Conservation (phyloP, 2,888 invertebrate genomes). For the Ectobius pallidus region DNA sequence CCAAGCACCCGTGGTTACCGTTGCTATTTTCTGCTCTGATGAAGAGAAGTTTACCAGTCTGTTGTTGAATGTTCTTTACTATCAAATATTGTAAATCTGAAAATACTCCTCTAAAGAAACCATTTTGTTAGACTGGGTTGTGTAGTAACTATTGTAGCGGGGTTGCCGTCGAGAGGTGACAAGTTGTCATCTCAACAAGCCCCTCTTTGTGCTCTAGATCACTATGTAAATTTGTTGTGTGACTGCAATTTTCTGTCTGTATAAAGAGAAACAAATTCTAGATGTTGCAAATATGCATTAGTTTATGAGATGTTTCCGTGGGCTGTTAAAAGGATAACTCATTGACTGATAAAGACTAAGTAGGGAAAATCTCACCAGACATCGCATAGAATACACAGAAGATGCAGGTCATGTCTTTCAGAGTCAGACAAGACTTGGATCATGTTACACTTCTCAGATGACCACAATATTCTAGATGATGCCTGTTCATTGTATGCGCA, state of each 20-base stretch:
- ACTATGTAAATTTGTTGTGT: slow-evolving; percentile 47
- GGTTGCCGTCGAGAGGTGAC: slow-evolving; percentile 35
- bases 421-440: slow-evolving; percentile 33
- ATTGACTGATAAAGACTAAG: slow-evolving; percentile 45
- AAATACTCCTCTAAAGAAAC: slow-evolving; percentile 43
- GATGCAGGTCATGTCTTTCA: slow-evolving; percentile 37
- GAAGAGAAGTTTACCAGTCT: slow-evolving; percentile 40
- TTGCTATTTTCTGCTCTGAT: slow-evolving; percentile 43
- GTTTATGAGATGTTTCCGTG: slow-evolving; percentile 48
- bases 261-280: slow-evolving; percentile 45
- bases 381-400: slow-evolving; percentile 44
- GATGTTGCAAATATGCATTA: slow-evolving; percentile 51
- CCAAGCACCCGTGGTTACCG: slow-evolving; percentile 41
- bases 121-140: slow-evolving; percentile 42
- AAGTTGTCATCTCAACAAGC: neutral
- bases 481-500: slow-evolving; percentile 16
- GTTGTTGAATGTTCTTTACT: slow-evolving; percentile 46
- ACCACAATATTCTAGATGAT: slow-evolving; percentile 34
- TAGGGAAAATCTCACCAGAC: slow-evolving; percentile 42
- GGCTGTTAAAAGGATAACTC: slow-evolving; percentile 47
- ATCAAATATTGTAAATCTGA: slow-evolving; percentile 42
- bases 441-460: slow-evolving; percentile 34
- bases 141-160: slow-evolving; percentile 42
- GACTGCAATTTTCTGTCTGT: slow-evolving; percentile 46
- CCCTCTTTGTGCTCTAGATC: slow-evolving; percentile 45